Conservation (phyloP, 2,113 vertebrate species). For the Myodes glareolus region DNA sequence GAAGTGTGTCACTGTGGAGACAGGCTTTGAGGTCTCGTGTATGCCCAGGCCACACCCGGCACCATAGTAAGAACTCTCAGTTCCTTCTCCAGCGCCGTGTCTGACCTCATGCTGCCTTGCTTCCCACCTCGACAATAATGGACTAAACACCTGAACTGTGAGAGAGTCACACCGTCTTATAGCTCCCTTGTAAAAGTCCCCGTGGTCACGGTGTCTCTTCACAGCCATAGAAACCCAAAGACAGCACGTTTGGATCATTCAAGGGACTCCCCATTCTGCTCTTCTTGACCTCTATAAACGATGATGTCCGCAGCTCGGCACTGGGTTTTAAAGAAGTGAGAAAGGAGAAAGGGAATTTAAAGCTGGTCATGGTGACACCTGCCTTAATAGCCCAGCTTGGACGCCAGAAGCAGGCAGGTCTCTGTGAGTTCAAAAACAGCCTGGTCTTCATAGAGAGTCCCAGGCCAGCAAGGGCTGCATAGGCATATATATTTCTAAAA, state of each 20-base stretch:
- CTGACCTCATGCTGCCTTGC: not conserved
- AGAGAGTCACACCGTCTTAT: too few relatives aligned
- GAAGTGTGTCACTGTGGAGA: not conserved
- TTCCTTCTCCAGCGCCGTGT: not conserved
- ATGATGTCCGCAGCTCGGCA: not conserved
- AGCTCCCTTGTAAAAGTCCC: not conserved
- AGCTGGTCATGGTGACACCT: not conserved
- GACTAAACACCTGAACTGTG: not conserved
- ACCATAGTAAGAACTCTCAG: not conserved
- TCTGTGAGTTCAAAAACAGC: not conserved
- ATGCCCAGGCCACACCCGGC: not conserved
- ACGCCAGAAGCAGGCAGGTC: not conserved
- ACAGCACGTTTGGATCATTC: not conserved
- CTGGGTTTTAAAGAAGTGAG: not conserved
- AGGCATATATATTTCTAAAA: not conserved
- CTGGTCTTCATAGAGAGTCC: not conserved
- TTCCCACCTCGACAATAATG: not conserved
- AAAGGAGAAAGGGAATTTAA: slow-evolving; percentile 16
- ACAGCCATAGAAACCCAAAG: not conserved
- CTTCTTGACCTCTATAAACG: slow-evolving; percentile 30
- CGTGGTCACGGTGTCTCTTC: not conserved
- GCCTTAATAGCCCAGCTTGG: not conserved
- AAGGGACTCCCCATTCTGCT: not conserved
- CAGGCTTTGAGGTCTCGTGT: not conserved
- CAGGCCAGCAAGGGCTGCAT: not conserved